phyloP scores from a whole-genome alignment of 2,113 vertebrate species.

The Chamaea fasciata region DNA sequence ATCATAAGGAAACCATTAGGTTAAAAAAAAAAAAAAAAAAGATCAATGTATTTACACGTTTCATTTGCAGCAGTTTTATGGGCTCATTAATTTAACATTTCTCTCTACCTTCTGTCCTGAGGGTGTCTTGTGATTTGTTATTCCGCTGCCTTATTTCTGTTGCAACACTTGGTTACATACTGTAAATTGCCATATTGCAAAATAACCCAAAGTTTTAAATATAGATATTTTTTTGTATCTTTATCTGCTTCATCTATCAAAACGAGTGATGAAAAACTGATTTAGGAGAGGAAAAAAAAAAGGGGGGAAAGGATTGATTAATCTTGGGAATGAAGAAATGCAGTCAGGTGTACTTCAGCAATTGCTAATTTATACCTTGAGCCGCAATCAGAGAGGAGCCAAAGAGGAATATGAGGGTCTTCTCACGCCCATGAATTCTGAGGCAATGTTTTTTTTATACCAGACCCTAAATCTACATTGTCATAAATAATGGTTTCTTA shows the following conservation, averaged over 20 bases:
- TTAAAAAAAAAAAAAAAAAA: slow-evolving; percentile 81
- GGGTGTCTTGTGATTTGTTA: slow-evolving; percentile 90
- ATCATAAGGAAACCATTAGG: slow-evolving; percentile 93
- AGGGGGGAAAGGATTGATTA: neutral
- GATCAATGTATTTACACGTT: slow-evolving; percentile 99
- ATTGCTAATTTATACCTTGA: neutral
- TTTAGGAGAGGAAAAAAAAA: neutral
- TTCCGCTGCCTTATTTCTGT: slow-evolving; percentile 81
- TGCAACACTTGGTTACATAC: slow-evolving; percentile 80
- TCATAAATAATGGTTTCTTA: neutral
- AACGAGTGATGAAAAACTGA: neutral
- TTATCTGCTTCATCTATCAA: slow-evolving; percentile 56
- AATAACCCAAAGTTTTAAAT: slow-evolving; percentile 80
- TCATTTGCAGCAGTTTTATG: slow-evolving; percentile 98
- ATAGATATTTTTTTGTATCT: slow-evolving; percentile 59
- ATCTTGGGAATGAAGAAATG: neutral
- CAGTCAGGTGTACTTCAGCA: slow-evolving; percentile 26
- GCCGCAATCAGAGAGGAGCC: neutral
- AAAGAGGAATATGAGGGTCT: neutral
- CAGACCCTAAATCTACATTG: slow-evolving; percentile 7
- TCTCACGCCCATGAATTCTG: neutral
- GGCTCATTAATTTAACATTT: slow-evolving; percentile 99
- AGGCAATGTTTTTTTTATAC: neutral
- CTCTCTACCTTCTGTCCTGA: slow-evolving; percentile 97
- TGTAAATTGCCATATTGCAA: slow-evolving; percentile 82